Evolutionary conservation across 2,797 vertebrate species (phyloP), one percentile per base, ranked within the genome.

Genomic region (Nasua narica): DNA sequence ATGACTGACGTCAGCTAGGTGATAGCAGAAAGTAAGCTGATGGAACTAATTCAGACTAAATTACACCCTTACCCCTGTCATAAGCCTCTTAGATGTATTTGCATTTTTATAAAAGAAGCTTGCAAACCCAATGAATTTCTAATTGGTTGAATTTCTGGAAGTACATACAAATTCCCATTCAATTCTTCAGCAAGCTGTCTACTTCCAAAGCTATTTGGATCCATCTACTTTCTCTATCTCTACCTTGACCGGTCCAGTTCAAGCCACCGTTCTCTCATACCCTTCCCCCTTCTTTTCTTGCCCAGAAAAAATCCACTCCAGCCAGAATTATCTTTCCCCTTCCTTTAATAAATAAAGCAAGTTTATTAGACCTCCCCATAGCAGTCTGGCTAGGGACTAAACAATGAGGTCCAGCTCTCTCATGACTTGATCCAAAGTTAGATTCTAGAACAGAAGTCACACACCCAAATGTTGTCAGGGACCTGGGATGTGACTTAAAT

Each of bases 31-130:
- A 95, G 58, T 76, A 97, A 94, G 56, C 95, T 88, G 74, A 96
- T 92, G 92, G 93, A 97, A 96, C 93, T 94, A 96, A 97, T 95
- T 82, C 91, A 93, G 50, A 60, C 81, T 46, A 94, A 97, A 96
- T 95, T 96, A 95, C 5, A 93, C 77, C 14, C 94, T 93, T 27
- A 82, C 72, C 25, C n/a, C 32, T 37, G 65, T 84, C 35, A 52
- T 97, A 97, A 95, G 96, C 94, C 74, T 97, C 96, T 97, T 97
- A 97, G 21, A 60, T 77, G 6, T 79, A 94, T 95, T 96, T 97
- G 89, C 81, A 95, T 97, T 97, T 98, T 97, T 74, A 95, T 83
- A 92, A 94, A 93, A 82, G 48, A 93, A 94, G 37, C 72, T 96
- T 88, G 48, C 77, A 94, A 95, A 87, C 60, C 48, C 67, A 91